Base-by-base conservation (phyloP, 2,888 invertebrate species). In the Harpagoxenus sublaevis region DNA sequence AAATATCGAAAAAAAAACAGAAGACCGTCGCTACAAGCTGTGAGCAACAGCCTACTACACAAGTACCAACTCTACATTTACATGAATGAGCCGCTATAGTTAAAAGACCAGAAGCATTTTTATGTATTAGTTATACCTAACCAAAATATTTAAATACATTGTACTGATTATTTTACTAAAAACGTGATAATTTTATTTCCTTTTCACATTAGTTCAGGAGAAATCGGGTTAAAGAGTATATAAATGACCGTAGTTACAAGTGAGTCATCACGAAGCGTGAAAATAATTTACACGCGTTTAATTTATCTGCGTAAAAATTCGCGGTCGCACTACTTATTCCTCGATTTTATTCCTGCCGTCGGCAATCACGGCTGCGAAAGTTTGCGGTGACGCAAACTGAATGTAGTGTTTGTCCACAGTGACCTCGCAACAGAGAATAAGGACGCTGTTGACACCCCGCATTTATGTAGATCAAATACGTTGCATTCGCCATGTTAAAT, bases 301-400 rank as follows among this genome's bases (percentile, higher is more conserved):
- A 73, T 60, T 62, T 42, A 28, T 6, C 28, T 42, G 10, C 12
- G 31, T 39, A n/a, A 68, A 51, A n/a, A 48, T 10, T 78, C 23
- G 15, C 31, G n/a, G 60, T 31, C 63, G 68, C 39, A 8, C 12
- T 8, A n/a, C n/a, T n/a, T n/a, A 78, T 78, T 78, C 78, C 51
- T 68, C 39, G 62, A 51, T 53, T 83, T 78, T 71, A 78, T 15
- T 60, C 28, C 78, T 62, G 23, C 12, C 62, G 18, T 23, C 39
- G 51, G 5, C 5, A 31, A n/a, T 23, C 15, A 62, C 12, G 18
- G 9, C 39, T 9, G 18, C 60, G 35, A 71, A 71, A 60, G 73
- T 60, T 73, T 62, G 62, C 18, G 62, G 62, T 62, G 42, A 73
- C 39, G 63, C 28, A 42, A 62, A 62, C 15, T 18, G 8, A 73